Conservation (phyloP, 2,888 invertebrate species). For the Polydrusus tereticollis region DNA sequence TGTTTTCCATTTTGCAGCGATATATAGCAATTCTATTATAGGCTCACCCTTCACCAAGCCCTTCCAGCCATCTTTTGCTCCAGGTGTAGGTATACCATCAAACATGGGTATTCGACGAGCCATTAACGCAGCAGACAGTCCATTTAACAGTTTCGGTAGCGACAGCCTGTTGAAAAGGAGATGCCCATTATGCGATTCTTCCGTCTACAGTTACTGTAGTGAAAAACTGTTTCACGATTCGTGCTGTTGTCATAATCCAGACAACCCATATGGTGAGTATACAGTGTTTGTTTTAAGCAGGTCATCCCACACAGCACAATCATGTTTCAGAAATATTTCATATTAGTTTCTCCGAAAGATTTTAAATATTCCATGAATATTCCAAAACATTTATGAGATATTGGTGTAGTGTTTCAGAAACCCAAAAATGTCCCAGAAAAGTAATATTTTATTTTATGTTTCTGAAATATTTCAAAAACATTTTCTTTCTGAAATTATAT, state of each 20-base stretch:
- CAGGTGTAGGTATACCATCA: not conserved
- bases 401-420: too few species aligned
- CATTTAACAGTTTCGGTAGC: constrained; percentile 32
- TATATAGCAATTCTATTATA: constrained; percentile 49
- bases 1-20: too few species aligned
- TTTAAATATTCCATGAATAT: too few species aligned
- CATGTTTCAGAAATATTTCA: too few species aligned
- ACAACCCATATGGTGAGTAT: constrained; percentile 67
- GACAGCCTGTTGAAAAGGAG: constrained; percentile 48
- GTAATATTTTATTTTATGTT: too few species aligned
- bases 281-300: too few species aligned
- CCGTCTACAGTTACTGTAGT: constrained; percentile 82
- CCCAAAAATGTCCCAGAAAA: too few species aligned
- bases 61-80: constrained; percentile 11
- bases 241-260: constrained; percentile 77
- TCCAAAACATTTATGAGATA: too few species aligned
- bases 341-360: too few species aligned
- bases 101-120: not conserved
- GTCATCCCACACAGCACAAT: too few species aligned
- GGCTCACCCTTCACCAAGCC: constrained; percentile 33
- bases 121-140: constrained; percentile 4
- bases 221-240: constrained; percentile 82
- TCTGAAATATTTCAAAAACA: too few species aligned
- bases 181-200: constrained; percentile 84
- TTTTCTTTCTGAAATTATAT: too few species aligned